phyloP scores from a whole-genome alignment of 1,140 invertebrate genomes.

The Coboldia fuscipes region DNA sequence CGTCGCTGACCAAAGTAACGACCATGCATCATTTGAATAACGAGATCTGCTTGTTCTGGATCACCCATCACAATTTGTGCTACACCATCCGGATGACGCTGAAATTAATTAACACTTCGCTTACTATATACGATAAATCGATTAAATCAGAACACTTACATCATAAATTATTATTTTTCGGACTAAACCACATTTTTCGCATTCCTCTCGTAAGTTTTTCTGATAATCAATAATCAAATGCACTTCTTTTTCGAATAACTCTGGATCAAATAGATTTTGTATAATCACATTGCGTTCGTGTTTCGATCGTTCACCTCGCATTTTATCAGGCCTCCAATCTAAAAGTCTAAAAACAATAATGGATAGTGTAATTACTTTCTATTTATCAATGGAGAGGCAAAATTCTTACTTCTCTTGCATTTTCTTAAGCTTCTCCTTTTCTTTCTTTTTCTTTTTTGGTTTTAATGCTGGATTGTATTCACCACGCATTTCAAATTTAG shows the following conservation, averaged over 20 bases:
- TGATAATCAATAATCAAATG: conserved; percentile 76
- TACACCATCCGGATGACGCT: conserved; percentile 85
- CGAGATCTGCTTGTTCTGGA: conserved; percentile 76
- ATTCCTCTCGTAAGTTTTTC: conserved; percentile 75
- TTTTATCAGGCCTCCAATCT: conserved; percentile 88
- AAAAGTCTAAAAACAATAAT: conserved; percentile 51
- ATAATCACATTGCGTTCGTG: conserved; percentile 82
- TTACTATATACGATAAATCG: not conserved
- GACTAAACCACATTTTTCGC: conserved; percentile 78
- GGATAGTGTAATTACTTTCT: too few relatives aligned
- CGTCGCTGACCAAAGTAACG: conserved; percentile 77
- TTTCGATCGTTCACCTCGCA: conserved; percentile 59
- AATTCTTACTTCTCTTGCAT: conserved; percentile 67
- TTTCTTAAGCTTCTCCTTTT: conserved; percentile 78
- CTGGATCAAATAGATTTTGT: conserved; percentile 81
- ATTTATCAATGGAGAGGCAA: too few relatives aligned
- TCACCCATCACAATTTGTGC: conserved; percentile 80
- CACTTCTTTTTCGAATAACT: conserved; percentile 78
- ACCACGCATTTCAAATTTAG: conserved; percentile 90
- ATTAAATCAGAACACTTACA: conserved; percentile 33
- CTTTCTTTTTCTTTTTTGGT: conserved; percentile 79
- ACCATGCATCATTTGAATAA: conserved; percentile 70
- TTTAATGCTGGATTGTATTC: conserved; percentile 84
- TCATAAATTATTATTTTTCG: conserved; percentile 86
- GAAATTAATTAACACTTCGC: conserved; percentile 12